phyloP scores from a whole-genome alignment of 2,113 vertebrate species.

The Oreotrochilus melanogaster region DNA sequence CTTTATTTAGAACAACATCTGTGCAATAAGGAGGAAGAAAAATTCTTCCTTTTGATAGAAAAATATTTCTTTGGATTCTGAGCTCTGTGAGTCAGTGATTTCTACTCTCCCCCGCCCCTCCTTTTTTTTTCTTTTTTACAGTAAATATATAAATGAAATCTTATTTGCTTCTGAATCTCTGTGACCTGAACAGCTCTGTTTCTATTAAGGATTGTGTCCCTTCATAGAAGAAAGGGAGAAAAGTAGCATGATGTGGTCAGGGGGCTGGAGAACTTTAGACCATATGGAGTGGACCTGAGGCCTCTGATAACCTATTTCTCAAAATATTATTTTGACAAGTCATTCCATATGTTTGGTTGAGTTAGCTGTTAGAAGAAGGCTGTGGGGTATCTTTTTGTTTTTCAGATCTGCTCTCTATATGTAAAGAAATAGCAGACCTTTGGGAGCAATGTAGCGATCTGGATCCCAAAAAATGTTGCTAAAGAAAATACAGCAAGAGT shows the following conservation, averaged over 20 bases:
- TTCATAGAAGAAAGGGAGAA: not conserved
- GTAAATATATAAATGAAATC: constrained; percentile 7
- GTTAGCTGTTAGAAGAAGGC: not conserved
- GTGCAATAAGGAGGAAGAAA: not conserved
- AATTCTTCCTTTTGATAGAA: not conserved
- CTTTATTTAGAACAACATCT: not conserved
- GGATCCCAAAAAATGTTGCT: constrained; percentile 10
- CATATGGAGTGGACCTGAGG: constrained; percentile 42
- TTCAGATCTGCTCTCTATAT: constrained; percentile 3
- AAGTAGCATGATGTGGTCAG: not conserved
- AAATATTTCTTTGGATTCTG: not conserved
- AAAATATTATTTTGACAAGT: constrained; percentile 33
- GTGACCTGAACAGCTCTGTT: not conserved
- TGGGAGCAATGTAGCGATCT: constrained; percentile 35
- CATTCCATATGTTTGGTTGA: constrained; percentile 36
- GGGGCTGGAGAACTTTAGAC: not conserved
- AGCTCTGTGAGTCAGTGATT: not conserved
- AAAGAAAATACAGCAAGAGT: not conserved
- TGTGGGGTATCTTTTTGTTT: constrained; percentile 32
- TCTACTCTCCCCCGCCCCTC: not conserved
- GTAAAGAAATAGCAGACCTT: constrained; percentile 15
- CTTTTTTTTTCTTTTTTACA: not conserved
- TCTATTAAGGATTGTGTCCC: constrained; percentile 15
- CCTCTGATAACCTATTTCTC: constrained; percentile 49
- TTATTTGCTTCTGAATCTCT: not conserved